Conservation (phyloP, 2,888 invertebrate genomes). For the Cremastobaeus sp. region DNA sequence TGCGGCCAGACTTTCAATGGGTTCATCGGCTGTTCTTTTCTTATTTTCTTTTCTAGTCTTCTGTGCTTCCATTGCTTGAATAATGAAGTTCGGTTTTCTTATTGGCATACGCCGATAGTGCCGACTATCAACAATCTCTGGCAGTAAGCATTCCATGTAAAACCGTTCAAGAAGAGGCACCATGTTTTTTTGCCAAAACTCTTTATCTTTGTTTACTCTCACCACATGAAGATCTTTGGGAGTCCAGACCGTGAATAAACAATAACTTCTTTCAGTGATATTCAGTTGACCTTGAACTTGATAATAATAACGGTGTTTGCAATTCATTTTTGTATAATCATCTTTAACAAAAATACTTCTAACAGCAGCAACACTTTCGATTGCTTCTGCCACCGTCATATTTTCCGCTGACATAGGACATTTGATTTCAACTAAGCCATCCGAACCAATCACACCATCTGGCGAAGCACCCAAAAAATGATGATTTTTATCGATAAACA, state of each 20-base stretch:
- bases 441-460: slow-evolving; percentile 51
- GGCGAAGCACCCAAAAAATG: slow-evolving; percentile 43
- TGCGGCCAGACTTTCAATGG: too few relatives aligned
- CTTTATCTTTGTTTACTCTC: too few relatives aligned
- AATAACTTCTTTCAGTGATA: background rate
- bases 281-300: background rate
- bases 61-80: too few relatives aligned
- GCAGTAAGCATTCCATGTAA: too few relatives aligned
- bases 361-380: background rate
- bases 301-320: background rate
- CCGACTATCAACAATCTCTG: too few relatives aligned
- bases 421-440: slow-evolving; percentile 60
- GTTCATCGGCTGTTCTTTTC: too few relatives aligned
- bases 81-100: too few relatives aligned
- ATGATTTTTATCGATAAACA: slow-evolving; percentile 41
- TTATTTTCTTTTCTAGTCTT: too few relatives aligned
- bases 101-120: too few relatives aligned
- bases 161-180: too few relatives aligned
- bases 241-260: background rate
- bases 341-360: background rate
- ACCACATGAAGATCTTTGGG: background rate
- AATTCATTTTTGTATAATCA: background rate
- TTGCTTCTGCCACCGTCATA: slow-evolving; percentile 26
- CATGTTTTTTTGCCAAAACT: too few relatives aligned
- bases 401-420: slow-evolving; percentile 13